Evolutionary conservation across 2,888 invertebrate species (phyloP), one percentile per base, ranked within the genome.

Genomic region (Leucania comma): DNA sequence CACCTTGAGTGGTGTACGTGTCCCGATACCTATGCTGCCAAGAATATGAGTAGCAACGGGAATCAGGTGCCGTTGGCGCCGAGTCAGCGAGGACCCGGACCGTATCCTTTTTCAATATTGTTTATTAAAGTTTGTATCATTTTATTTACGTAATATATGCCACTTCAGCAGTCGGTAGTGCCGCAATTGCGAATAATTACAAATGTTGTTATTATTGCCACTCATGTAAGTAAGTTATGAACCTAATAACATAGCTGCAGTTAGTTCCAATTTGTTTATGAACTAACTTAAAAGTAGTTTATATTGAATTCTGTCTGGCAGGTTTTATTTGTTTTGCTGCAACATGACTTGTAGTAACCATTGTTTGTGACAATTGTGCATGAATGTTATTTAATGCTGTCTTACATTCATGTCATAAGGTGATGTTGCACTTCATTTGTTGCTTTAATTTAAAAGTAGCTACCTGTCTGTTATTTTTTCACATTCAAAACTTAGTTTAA

Each of bases 31-130:
- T 96, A 96, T 96, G 96, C 96, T 95, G 95, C 95, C 93, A 93
- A 96, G 93, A 95, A 90, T 93, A 97, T 97, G 97, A 97, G 97
- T 95, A 96, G 96, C 93, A 97, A 97, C 95, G 97, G 96, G 94
- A 97, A 97, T 94, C 97, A 96, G 96, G 96, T 96, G 96, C 96
- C 97, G 92, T 92, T 96, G 93, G 96, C 96, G 93, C 96, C 96
- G 90, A 95, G 93, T 96, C 96, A 94, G 91, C 96, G 95, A 93
- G 96, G 94, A 87, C 95, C 95, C 92, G 96, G 94, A 92, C 90
- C 96, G 96, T 97, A 97, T 97, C 96, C 96, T 97, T 97, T 96
- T 94, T 70, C 80, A 86, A 66, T 76, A 81, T 81, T 80, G 82
- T 88, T 86, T 88, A 86, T 80, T 86, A 70, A 87, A 80, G 72